Conservation (phyloP, 2,888 invertebrate genomes). For the Bursaphelenchus okinawaensis region DNA sequence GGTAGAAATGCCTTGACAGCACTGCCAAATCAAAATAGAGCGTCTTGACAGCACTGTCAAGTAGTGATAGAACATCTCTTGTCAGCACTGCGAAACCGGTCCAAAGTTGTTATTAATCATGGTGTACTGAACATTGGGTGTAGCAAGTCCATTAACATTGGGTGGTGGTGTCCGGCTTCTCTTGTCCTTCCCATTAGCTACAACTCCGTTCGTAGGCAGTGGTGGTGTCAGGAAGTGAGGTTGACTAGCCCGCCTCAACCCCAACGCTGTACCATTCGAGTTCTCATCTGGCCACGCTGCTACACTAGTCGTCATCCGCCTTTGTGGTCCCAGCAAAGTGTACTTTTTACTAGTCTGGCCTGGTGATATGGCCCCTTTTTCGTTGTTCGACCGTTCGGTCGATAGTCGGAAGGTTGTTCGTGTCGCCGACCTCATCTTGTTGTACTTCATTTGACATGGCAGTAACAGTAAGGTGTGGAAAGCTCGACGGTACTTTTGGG, state of each 20-base stretch:
- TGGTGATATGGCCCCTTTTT: background rate
- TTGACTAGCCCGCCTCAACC: background rate
- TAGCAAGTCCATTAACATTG: background rate
- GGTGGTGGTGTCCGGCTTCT: background rate
- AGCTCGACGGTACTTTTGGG: slow-evolving; percentile 53
- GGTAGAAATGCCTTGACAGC: no score
- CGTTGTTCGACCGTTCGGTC: background rate
- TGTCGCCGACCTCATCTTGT: slow-evolving; percentile 28
- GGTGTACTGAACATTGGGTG: background rate
- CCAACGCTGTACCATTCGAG: background rate
- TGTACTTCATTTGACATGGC: slow-evolving; percentile 40
- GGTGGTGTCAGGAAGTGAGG: background rate
- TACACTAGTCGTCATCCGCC: slow-evolving; percentile 6
- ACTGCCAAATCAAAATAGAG: no score
- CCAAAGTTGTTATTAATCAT: background rate
- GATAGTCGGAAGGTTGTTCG: slow-evolving; percentile 17
- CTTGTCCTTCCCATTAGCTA: background rate
- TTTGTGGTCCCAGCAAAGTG: slow-evolving; percentile 3
- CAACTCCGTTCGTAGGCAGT: background rate
- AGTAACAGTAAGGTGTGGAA: slow-evolving; percentile 52
- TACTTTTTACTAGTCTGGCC: background rate
- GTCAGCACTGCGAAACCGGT: background rate
- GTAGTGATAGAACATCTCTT: no score
- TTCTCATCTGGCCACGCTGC: slow-evolving; percentile 4
- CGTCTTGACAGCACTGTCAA: no score